phyloP scores from a whole-genome alignment of 1,140 invertebrate species.

The Yoshiicerus persimilis region DNA sequence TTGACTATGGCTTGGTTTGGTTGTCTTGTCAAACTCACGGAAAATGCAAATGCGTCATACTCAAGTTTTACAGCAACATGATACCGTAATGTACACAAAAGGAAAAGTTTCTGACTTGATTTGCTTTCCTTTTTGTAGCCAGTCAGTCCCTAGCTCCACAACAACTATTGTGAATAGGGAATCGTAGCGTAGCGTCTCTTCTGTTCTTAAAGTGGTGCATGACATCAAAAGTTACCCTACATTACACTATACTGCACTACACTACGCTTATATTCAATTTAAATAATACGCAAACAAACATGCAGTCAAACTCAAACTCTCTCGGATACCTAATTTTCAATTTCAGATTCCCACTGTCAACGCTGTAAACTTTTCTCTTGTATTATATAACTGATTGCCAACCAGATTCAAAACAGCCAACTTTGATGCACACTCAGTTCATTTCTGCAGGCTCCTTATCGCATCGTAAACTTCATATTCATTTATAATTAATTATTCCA shows the following conservation, averaged over 20 bases:
- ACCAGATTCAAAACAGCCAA: background rate
- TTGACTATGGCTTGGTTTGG: background rate
- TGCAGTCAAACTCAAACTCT: background rate
- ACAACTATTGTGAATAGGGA: background rate
- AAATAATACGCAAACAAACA: background rate
- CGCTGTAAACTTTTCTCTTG: background rate
- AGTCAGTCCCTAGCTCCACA: background rate
- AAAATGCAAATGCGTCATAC: slow-evolving; percentile 10
- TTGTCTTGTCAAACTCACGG: background rate
- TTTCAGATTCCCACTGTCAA: background rate
- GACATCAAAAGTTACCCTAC: background rate
- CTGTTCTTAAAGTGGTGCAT: background rate
- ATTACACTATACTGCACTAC: no score
- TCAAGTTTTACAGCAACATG: background rate
- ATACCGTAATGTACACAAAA: background rate
- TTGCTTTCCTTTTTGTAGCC: background rate
- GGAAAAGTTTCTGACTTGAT: background rate
- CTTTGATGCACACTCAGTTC: background rate
- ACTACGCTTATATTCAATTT: background rate
- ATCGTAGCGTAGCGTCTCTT: no score
- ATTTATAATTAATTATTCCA: background rate
- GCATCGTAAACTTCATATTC: background rate
- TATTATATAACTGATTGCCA: background rate
- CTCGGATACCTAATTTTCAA: background rate
- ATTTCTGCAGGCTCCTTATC: background rate